Base-by-base conservation (phyloP, 1,140 invertebrate genomes). In the Papilio polytes region DNA sequence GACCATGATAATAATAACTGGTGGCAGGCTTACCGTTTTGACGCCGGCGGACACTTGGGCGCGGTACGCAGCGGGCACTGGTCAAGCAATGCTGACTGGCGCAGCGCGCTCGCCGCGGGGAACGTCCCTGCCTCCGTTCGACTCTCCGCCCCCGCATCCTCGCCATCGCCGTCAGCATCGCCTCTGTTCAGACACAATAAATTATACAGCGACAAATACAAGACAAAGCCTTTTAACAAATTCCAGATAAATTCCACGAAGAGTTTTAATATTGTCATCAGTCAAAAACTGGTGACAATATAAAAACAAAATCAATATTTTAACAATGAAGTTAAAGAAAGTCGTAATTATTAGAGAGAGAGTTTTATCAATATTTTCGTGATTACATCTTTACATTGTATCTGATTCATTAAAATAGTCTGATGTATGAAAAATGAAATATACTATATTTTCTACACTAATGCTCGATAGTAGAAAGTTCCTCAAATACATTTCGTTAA, bases 41-140 rank as follows among this genome's bases (percentile, higher is more conserved):
- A 95, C 15, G 96, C 96, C 10, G 95, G 90, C 53, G 96, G 95
- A 88, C 97, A 97, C 86, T 95, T 95, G 0, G 96, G 96, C 1
- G 94, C 90, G 3, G 95, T 96, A 80, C 95, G 95, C 74, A 96
- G 93, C 0, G 97, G 97, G 86, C 97, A 97, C 80, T 96, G 95
- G 82, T 96, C 94, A 83, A 96, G 93, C 1, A 97, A 92, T 36
- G 94, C 86, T 0, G 96, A 96, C 84, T 95, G 91, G 10, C 93
- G 89, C 48, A 96, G 88, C 1, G 95, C 94, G 53, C 94, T 90
- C 2, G 91, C 90, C 10, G 86, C 85, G 4, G 91, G 91, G 44
- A 92, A 92, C 81, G 87, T 88, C 0, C 80, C 80, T 15, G 90
- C 90, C 26, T 93, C 91, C 22, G 86, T 88, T 78, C 89, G 85